Conservation (phyloP, 2,113 vertebrate genomes). For the Gnathonemus longibarbis region DNA sequence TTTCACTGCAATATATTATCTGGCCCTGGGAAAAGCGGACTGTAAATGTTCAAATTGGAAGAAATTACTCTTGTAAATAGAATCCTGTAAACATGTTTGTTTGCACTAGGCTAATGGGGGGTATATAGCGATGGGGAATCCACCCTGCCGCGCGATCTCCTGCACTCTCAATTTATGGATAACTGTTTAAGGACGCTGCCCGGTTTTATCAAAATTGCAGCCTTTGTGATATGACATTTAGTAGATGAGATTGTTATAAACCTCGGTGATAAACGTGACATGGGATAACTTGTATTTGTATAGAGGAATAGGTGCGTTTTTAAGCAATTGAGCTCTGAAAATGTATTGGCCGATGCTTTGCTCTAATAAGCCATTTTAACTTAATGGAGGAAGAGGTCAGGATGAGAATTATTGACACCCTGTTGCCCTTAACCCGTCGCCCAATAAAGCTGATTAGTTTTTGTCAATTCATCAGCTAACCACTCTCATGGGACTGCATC, state of each 20-base stretch:
- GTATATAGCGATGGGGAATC: background rate
- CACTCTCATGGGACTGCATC: slow-evolving; percentile 65
- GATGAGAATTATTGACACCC: slow-evolving; percentile 87
- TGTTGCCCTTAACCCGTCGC: slow-evolving; percentile 90
- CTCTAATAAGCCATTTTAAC: slow-evolving; percentile 82
- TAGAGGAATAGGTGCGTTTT: slow-evolving; percentile 51
- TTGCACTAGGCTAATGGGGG: background rate
- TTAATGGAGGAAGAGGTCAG: slow-evolving; percentile 90
- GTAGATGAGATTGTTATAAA: slow-evolving; percentile 74
- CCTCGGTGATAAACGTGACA: slow-evolving; percentile 63
- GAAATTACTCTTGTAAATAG: background rate
- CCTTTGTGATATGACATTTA: slow-evolving; percentile 49
- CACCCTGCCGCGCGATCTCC: background rate
- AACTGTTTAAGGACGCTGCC: slow-evolving; percentile 16
- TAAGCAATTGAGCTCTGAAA: slow-evolving; percentile 63
- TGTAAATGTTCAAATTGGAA: background rate
- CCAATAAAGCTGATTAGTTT: slow-evolving; percentile 99
- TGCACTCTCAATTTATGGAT: slow-evolving; percentile 10
- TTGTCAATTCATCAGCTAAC: slow-evolving; percentile 90
- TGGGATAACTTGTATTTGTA: slow-evolving; percentile 31
- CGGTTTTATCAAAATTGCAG: slow-evolving; percentile 14
- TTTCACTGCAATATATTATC: background rate
- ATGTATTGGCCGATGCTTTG: slow-evolving; percentile 58
- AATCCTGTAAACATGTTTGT: background rate
- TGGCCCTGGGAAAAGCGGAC: background rate